phyloP scores from a whole-genome alignment of 2,888 invertebrate species.

The Euspilapteryx auroguttella region DNA sequence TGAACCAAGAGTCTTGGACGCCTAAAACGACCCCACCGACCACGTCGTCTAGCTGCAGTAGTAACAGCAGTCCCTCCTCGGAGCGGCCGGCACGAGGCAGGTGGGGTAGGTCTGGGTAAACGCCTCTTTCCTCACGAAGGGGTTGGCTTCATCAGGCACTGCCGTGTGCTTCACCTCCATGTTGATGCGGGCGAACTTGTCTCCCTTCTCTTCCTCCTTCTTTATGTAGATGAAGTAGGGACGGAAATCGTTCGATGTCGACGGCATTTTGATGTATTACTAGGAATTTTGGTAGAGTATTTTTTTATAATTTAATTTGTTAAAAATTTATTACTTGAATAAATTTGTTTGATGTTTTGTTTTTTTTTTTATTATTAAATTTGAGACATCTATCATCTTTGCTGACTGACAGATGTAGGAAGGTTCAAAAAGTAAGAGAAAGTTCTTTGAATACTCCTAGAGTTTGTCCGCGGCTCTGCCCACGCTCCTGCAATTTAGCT shows the following conservation, averaged over 20 bases:
- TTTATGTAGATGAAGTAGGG: constrained; percentile 35
- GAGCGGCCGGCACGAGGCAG: constrained; percentile 31
- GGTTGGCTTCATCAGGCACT: constrained; percentile 22
- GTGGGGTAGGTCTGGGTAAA: constrained; percentile 43
- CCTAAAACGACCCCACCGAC: no score
- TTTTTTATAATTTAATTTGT: no score
- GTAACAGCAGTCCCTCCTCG: constrained; percentile 32
- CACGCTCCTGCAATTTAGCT: no score
- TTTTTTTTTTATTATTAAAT: constrained; percentile 18
- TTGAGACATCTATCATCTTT: no score
- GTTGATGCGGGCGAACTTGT: constrained; percentile 33
- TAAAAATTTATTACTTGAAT: not conserved
- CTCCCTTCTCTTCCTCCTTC: constrained; percentile 50
- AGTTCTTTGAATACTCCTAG: no score
- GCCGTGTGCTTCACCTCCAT: constrained; percentile 37
- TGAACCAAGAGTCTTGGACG: no score
- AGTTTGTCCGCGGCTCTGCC: no score
- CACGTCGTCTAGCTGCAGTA: no score
- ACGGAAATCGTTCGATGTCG: constrained; percentile 35
- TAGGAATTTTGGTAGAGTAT: no score
- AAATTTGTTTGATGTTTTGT: constrained; percentile 3
- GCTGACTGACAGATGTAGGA: no score
- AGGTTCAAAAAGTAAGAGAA: no score
- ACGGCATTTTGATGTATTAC: no score
- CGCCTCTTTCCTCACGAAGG: constrained; percentile 28